Base-by-base conservation (phyloP, 2,888 invertebrate species). In the Bombyx huttoni region DNA sequence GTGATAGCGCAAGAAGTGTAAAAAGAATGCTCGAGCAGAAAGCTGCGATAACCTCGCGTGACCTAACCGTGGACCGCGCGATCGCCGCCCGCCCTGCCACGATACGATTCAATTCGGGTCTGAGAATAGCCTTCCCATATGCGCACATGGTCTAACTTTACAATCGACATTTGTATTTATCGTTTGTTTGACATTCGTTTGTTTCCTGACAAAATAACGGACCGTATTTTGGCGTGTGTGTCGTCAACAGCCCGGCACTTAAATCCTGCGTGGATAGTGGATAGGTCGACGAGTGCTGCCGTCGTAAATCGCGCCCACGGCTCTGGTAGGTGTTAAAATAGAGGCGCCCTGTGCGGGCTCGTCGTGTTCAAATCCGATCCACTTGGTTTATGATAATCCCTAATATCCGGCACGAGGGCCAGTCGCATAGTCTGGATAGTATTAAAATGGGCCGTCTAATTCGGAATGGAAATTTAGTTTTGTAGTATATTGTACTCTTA, bases 301-400 rank as follows among this genome's bases (percentile, higher is more conserved):
- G 65, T 82, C 81, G 81, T 86, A 83, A 86, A 84, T 83, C 73
- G 82, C 82, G 81, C 83, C 81, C 83, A 85, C 84, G 78, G 62
- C 67, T 65, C 61, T 67, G 68, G 78, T 81, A 83, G 81, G 84
- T 86, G 85, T 87, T 85, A 85, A 87, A 85, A 86, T 86, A 85
- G 85, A 78, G 81, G 69, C 87, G 80, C 75, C 76, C 71, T 86
- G 86, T 84, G 85, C 81, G 85, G 83, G 73, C 82, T 70, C 63
- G 65, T 68, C 70, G 67, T 68, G 73, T 71, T 71, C 77, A 74
- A 78, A 76, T 76, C 76, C 73, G 80, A 77, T 78, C 78, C 81
- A 83, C 83, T 83, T 81, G 77, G 73, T 86, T 87, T 86, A 86
- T 87, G 81, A 85, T 86, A 86, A 88, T 86, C 86, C 85, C 78